Evolutionary conservation across 2,888 invertebrate genomes (phyloP).

Genomic region (Lasioglossum malachurum): DNA sequence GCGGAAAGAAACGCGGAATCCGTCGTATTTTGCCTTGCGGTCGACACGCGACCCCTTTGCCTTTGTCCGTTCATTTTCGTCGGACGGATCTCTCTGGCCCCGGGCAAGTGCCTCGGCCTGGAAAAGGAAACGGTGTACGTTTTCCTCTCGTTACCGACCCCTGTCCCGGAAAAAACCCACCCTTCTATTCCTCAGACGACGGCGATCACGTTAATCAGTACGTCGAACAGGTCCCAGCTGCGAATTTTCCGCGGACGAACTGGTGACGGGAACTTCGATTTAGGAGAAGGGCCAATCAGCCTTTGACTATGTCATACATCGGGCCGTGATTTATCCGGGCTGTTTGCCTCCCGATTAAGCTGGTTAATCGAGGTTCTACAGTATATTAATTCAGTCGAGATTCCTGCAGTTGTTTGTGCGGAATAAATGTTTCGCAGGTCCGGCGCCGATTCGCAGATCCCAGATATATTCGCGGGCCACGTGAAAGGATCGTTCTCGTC

Average conservation of each 20-base stretch:
- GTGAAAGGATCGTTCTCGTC: neutral
- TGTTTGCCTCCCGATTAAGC: no score
- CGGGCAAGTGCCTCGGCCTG: slow-evolving; percentile 25
- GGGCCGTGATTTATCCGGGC: no score
- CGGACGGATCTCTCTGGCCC: slow-evolving; percentile 27
- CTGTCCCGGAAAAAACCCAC: neutral
- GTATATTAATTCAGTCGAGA: neutral
- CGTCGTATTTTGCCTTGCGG: slow-evolving; percentile 35
- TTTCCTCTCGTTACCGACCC: slow-evolving; percentile 1
- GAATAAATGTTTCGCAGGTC: neutral
- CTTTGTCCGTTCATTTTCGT: slow-evolving; percentile 46
- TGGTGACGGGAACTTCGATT: neutral
- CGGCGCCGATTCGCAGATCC: neutral
- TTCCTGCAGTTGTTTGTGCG: neutral
- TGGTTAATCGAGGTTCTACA: no score
- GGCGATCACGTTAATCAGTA: neutral
- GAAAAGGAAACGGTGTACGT: slow-evolving; percentile 14
- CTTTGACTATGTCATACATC: neutral
- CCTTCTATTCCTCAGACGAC: neutral
- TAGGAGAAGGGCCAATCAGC: neutral
- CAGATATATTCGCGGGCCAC: slow-evolving; percentile 7
- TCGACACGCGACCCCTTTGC: slow-evolving; percentile 51
- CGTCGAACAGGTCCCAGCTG: neutral
- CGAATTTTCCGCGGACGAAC: neutral
- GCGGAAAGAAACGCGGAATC: slow-evolving; percentile 17